Conservation (phyloP, 2,113 vertebrate species). For the Eidolon helvum region DNA sequence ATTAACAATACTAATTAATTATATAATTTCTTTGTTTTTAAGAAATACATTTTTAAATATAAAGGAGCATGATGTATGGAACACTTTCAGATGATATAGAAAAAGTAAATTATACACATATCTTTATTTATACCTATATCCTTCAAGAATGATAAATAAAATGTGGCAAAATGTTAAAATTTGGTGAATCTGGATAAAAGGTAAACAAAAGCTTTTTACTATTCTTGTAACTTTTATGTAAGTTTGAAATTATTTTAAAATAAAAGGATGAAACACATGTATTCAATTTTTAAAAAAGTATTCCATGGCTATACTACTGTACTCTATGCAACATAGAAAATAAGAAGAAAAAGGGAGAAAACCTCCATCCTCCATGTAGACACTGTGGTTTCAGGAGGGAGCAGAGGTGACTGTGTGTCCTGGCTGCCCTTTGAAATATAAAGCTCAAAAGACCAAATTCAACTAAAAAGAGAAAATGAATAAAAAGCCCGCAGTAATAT, state of each 20-base stretch:
- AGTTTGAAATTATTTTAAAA: neutral
- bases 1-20: neutral
- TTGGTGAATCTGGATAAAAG: neutral
- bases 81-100: neutral
- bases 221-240: neutral
- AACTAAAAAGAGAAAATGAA: neutral
- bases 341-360: neutral
- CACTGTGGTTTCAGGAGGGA: neutral
- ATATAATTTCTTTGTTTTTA: neutral
- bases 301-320: neutral
- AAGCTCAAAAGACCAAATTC: neutral
- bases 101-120: neutral
- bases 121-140: neutral
- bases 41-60: neutral
- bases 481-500: neutral
- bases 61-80: neutral
- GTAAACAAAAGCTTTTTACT: neutral
- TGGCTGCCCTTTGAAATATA: neutral
- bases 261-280: neutral
- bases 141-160: neutral
- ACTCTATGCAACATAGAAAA: neutral
- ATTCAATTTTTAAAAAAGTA: neutral
- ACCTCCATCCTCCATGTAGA: neutral
- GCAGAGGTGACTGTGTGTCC: neutral
- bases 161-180: neutral